A percentile compares a stretch with the other conserved stretches of the same genome.
These are phyloP conservation scores for Gibbula magus DNA, from an alignment of 2,888 invertebrate species.

Conservation along the genomic window DNA sequence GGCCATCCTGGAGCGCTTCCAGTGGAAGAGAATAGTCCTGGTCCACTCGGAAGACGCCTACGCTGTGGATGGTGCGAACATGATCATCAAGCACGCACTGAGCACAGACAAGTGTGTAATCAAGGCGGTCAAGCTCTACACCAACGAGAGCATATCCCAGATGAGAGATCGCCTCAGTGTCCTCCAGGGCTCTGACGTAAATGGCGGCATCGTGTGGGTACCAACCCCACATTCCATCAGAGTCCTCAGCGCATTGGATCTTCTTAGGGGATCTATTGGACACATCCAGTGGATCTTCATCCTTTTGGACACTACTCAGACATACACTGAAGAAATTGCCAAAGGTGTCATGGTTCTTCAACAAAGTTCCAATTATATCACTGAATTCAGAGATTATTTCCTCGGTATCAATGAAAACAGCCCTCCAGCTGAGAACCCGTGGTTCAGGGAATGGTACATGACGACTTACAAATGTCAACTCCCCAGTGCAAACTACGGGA, in stretches of 20 bases:
- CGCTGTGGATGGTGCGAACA: slow-evolving; percentile 48
- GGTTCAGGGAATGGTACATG: slow-evolving; percentile 71
- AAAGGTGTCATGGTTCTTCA: slow-evolving; percentile 55
- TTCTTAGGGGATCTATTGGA: slow-evolving; percentile 22
- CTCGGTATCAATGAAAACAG: slow-evolving; percentile 43
- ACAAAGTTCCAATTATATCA: slow-evolving; percentile 46
- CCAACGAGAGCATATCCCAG: slow-evolving; percentile 27
- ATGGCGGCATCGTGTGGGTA: slow-evolving; percentile 53
- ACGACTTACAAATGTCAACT: slow-evolving; percentile 48
- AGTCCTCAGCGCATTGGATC: background rate
- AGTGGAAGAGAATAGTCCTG: slow-evolving; percentile 74
- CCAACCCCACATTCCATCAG: slow-evolving; percentile 8
- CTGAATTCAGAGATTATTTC: slow-evolving; percentile 64
- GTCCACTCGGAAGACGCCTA: slow-evolving; percentile 67
- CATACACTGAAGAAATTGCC: slow-evolving; percentile 28
- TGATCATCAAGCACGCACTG: slow-evolving; percentile 51
- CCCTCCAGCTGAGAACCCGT: slow-evolving; percentile 60
- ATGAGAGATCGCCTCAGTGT: slow-evolving; percentile 31
- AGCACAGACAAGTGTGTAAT: slow-evolving; percentile 57
- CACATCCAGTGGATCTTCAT: slow-evolving; percentile 65
- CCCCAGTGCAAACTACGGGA: slow-evolving; percentile 44
- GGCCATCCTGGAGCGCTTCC: slow-evolving; percentile 66
- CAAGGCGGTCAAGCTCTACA: slow-evolving; percentile 43
- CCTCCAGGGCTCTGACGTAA: slow-evolving; percentile 42
- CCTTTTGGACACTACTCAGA: slow-evolving; percentile 45